A percentile compares a stretch with the other conserved stretches of the same genome.
phyloP scores from a whole-genome alignment of 2,797 vertebrate species.

The Erethizon dorsatum region DNA sequence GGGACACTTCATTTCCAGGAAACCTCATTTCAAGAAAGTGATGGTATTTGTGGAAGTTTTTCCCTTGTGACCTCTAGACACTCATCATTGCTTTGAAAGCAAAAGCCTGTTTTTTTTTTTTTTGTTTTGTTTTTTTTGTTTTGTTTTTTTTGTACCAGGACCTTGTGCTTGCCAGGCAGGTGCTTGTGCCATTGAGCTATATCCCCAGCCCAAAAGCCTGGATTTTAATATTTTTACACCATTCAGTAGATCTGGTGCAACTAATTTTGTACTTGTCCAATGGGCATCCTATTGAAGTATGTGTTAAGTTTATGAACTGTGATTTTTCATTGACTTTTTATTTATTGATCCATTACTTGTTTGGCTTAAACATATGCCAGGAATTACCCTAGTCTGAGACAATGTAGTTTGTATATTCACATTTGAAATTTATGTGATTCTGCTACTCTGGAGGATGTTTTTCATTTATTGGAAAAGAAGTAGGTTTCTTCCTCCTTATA shows the following conservation, averaged over 20 bases:
- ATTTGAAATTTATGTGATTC: neutral
- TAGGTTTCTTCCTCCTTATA: conserved; percentile 3
- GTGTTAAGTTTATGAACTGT: neutral
- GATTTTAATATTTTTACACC: neutral
- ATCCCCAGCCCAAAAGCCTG: neutral
- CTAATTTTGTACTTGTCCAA: neutral
- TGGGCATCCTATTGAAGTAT: neutral
- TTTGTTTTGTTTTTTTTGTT: too few relatives aligned
- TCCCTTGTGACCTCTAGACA: neutral
- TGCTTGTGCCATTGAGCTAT: too few relatives aligned
- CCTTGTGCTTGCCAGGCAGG: too few relatives aligned
- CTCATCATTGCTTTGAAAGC: neutral
- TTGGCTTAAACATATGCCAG: neutral
- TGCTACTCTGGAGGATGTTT: neutral
- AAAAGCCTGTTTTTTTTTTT: neutral
- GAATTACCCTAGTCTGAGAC: neutral
- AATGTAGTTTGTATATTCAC: neutral
- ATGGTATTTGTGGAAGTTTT: conserved; percentile 74
- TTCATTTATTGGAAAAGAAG: neutral
- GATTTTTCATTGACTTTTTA: neutral
- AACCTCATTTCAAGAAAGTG: conserved; percentile 78
- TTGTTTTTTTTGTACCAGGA: too few relatives aligned
- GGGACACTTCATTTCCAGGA: conserved; percentile 82
- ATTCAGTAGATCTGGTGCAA: too few relatives aligned
- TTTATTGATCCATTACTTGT: neutral